phyloP scores from a whole-genome alignment of 1,140 invertebrate species.

The Dendroctonus valens region DNA sequence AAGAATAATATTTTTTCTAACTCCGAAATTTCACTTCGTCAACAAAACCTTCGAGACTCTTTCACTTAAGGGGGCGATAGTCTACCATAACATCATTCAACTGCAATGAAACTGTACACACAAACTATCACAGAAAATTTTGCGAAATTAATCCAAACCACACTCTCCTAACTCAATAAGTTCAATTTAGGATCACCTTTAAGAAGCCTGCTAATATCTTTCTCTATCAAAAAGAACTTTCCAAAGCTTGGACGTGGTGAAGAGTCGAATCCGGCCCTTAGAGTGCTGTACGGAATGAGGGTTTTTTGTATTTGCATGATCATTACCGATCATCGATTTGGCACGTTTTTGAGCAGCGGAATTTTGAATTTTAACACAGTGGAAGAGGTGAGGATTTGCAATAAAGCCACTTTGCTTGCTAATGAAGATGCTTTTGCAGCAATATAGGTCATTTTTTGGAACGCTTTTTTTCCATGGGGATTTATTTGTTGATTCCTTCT shows the following conservation, averaged over 20 bases:
- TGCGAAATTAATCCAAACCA: too few relatives aligned
- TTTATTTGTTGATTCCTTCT: constrained; percentile 65
- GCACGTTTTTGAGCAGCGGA: constrained; percentile 53
- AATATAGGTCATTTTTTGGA: constrained; percentile 45
- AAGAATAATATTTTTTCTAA: too few relatives aligned
- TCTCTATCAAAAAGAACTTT: constrained; percentile 53
- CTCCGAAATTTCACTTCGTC: too few relatives aligned
- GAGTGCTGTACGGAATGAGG: constrained; percentile 55
- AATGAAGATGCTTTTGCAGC: constrained; percentile 33
- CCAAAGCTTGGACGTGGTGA: constrained; percentile 48
- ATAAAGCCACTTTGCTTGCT: background rate
- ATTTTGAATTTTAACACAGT: constrained; percentile 54
- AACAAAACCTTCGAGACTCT: too few relatives aligned
- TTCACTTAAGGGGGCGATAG: too few relatives aligned
- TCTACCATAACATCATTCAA: too few relatives aligned
- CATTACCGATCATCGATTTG: constrained; percentile 54
- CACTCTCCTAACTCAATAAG: too few relatives aligned
- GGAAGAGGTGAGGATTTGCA: constrained; percentile 50
- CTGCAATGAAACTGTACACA: too few relatives aligned
- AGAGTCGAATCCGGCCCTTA: constrained; percentile 50
- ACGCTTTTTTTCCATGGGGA: constrained; percentile 58
- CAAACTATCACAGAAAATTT: too few relatives aligned
- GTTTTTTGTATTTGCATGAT: constrained; percentile 56
- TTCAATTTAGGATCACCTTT: constrained; percentile 43
- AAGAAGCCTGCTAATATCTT: constrained; percentile 48